phyloP scores from a whole-genome alignment of 2,113 vertebrate genomes.

The Nyctereutes procyonoides region DNA sequence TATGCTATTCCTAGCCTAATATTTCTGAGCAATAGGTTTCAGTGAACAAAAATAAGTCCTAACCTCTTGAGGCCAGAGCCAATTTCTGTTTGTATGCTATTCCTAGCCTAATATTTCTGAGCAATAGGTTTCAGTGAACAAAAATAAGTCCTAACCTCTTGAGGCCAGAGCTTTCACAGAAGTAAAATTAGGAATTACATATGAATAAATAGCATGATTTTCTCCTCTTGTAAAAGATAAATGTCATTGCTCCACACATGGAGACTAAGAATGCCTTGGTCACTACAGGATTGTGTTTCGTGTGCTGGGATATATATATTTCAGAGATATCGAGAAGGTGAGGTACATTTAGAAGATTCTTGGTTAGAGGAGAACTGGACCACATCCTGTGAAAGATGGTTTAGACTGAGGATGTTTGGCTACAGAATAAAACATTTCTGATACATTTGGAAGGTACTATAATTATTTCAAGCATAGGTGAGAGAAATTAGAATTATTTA shows the following conservation, averaged over 20 bases:
- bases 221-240: background rate
- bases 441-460: background rate
- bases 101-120: background rate
- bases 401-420: background rate
- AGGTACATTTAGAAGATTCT: constrained; percentile 15
- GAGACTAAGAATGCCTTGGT: background rate
- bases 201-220: background rate
- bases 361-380: background rate
- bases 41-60: background rate
- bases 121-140: background rate
- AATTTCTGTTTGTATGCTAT: background rate
- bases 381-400: background rate
- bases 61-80: background rate
- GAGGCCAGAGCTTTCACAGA: background rate
- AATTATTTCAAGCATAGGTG: background rate
- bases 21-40: background rate
- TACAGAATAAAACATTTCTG: background rate
- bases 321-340: constrained; percentile 4
- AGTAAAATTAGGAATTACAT: background rate
- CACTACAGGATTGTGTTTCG: background rate
- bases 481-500: constrained; percentile 32
- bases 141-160: background rate
- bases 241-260: background rate
- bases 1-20: background rate
- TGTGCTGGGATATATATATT: background rate